Base-by-base conservation (phyloP, 2,797 vertebrate species). In the Coilia nasus region DNA sequence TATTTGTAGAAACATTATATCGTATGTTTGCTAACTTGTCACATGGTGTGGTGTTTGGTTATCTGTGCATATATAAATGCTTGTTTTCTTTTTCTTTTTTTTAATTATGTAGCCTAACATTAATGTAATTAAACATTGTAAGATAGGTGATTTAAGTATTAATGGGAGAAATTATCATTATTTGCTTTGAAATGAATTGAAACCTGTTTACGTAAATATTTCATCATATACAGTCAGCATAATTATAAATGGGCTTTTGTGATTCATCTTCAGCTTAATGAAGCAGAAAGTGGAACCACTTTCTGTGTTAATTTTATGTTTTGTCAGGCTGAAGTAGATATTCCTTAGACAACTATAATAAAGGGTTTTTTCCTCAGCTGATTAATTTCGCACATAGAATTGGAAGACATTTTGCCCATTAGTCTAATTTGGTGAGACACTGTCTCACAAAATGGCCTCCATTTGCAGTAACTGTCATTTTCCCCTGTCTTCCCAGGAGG, bases 361-460 rank as follows among this genome's bases (percentile, higher is more conserved):
- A 71, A 71, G 67, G 12, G 6, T 78, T 62, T n/a, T 78, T 81
- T 14, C 50, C 50, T 21, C 28, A 46, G n/a, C 12, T 83, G 64
- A 44, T 86, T 84, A 21, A 82, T 59, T 25, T 67, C 17, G 6
- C 31, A 78, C 15, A 44, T 78, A 6, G 25, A 67, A 83, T 86
- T 75, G 89, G 83, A 81, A 82, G 89, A 88, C 89, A 91, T 93
- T 93, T 92, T 91, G 86, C 89, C 6, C 31, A 25, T 81, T 47
- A 83, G 80, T 9, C 64, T 82, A 78, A 57, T 82, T 82, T 82
- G 41, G 59, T 21, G 59, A 83, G 17, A 60, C 35, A 44, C 60
- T 82, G 10, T 56, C 83, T 17, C 67, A 44, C 87, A 91, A 94
- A 91, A 93, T 91, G 90, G 86, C 91, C 87, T 86, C 86, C 80